Percentiles rank a stretch among this genome's conserved stretches.
Conservation (phyloP, 2,888 invertebrate genomes). For the Torymus tubicola region DNA sequence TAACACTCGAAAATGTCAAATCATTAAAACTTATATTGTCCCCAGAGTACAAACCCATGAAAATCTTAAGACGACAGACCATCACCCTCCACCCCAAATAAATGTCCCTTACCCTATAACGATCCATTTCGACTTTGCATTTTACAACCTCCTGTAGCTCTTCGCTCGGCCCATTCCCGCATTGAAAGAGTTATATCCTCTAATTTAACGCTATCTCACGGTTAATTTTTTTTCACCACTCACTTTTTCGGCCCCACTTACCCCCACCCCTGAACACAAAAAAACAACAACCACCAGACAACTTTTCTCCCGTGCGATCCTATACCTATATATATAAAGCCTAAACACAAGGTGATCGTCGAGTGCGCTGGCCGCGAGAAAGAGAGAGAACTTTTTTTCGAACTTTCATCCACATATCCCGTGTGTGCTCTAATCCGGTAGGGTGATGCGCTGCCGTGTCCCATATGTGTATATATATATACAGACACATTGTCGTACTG, state of each 20-base stretch:
- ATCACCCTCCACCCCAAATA: no score
- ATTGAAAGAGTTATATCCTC: no score
- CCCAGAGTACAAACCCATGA: no score
- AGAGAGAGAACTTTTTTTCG: slow-evolving; percentile 46
- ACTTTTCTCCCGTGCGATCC: background rate
- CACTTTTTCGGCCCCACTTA: background rate
- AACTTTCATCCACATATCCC: slow-evolving; percentile 47
- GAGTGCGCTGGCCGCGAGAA: slow-evolving; percentile 15
- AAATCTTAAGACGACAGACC: no score
- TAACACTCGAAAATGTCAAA: no score
- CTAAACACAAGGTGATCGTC: slow-evolving; percentile 14
- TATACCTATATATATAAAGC: no score
- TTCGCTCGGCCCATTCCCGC: no score
- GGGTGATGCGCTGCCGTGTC: slow-evolving; percentile 54
- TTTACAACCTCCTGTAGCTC: no score
- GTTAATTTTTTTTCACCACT: slow-evolving; percentile 25
- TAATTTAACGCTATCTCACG: slow-evolving; percentile 52
- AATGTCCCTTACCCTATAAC: no score
- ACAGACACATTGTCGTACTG: slow-evolving; percentile 6
- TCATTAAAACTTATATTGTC: no score
- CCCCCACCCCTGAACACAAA: background rate
- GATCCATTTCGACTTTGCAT: no score
- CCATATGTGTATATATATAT: background rate
- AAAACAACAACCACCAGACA: background rate
- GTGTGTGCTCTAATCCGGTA: slow-evolving; percentile 45